Base-by-base conservation (phyloP, 2,888 invertebrate species). In the Conus canariensis region DNA sequence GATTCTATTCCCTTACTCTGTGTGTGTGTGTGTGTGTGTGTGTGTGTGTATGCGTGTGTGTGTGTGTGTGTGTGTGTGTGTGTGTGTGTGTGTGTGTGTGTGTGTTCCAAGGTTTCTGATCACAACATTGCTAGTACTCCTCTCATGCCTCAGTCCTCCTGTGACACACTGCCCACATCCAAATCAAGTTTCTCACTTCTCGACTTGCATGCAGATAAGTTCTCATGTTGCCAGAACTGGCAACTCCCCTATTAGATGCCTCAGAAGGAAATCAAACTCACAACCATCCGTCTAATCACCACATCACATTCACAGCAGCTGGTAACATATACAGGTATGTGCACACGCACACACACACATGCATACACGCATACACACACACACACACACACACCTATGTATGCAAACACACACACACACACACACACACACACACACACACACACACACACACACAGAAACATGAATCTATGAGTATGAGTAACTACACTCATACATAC, bases 21-120 rank as follows among this genome's bases (percentile, higher is more conserved):
- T 64, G 60, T 64, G 8, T 64, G 14, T 74, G 70, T 74, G 70
- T 74, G 4, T 60, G 86, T 86, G 64, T 86, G 58, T 60, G 86
- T 86, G 86, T 86, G 86, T 64, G 86, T 86, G 86, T 86, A 64
- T 86, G 86, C 60, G 86, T 86, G 86, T 86, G 86, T 59, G 86
- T 86, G 86, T 60, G 64, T 86, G 60, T 60, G 67, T 83, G 74
- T 12, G n/a, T 74, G 70, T 22, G 70, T 74, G 70, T 74, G n/a
- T 74, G 70, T 74, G 70, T 74, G 70, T 74, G n/a, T 74, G 70
- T 74, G 70, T 74, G 22, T 22, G 70, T 22, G 70, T 19, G 70
- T 74, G 70, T 74, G 70, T 4, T 45, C 45, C 45, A 45, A 45
- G 45, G 45, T 45, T 4, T 45, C 45, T 45, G 4, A 45, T 45